Evolutionary conservation across 2,113 vertebrate species (phyloP), one percentile per base, ranked within the genome.

Genomic region (Formicarius rufipectus): DNA sequence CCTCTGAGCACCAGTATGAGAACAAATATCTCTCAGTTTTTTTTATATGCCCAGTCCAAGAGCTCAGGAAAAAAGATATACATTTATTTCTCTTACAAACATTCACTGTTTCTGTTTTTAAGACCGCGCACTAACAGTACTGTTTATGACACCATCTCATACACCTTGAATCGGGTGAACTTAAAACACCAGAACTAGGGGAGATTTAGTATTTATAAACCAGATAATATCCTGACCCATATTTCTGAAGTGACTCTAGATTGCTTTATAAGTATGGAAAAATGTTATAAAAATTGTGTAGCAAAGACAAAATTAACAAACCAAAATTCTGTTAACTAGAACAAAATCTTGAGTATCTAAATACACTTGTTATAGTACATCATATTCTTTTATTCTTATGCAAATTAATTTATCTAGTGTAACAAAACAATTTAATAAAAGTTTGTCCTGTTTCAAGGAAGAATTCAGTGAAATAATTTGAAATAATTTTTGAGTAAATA

Each of bases 181-280:
- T 22, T 39, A 40, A 87, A 71, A 2, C 31, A n/a, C 0, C 3
- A 60, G 10, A 72, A 6, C 4, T n/a, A 12, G 5, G 2, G 17
- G 8, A 27, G 69, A 62, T 69, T 71, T 52, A 30, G 2, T 55
- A 37, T 25, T 76, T 31, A 73, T 49, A 81, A 63, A 62, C 2
- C 15, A 91, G 55, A 22, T 47, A 80, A 45, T 71, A 66, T 53
- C 31, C 39, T 71, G 35, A 66, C 15, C 53, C 1, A 14, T 4
- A 1, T 58, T 69, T 90, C 63, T 90, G 25, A 31, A 82, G 8
- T 45, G 20, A 66, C 53, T 53, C 9, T 62, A 52, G 33, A 39
- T 50, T 25, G 42, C 39, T 91, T 85, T 66, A 35, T 80, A 87
- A 17, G 6, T 9, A 50, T 6, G 8, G 7, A 58, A 87, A 71